Base-by-base conservation (phyloP, 2,113 vertebrate species). In the Aleadryas rufinucha region DNA sequence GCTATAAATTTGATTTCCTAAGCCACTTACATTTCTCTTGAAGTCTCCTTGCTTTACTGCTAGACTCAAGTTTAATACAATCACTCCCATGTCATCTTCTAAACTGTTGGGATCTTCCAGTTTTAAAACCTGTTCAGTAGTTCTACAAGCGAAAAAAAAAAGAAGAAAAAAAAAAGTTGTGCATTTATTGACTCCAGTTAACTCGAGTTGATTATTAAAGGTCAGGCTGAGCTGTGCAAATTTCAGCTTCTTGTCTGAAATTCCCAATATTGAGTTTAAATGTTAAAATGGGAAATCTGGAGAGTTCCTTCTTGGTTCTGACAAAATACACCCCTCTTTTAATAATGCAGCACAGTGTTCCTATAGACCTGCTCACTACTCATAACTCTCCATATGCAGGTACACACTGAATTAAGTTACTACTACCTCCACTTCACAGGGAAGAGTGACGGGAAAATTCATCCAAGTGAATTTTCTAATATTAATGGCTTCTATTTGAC, bases 81-180 rank as follows among this genome's bases (percentile, higher is more conserved):
- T 98, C 65, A 98, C 98, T 47, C 99, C 99, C 99, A 99, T 99
- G 95, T 99, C 98, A 23, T 98, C 96, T 95, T 99, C 99, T 93
- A 99, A 98, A 95, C 99, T 99, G 98, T 99, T 99, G 24, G 98
- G 98, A 95, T 99, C 99, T 93, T 99, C 97, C 57, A 99, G 96
- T 94, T 52, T 97, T 96, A 99, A 97, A 88, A 98, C 95, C 93
- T 97, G 97, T 96, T 99, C 98, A 42, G 97, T 97, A 14, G 98
- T 98, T 96, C 99, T 99, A 93, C 7, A 88, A 77, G 66, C 2
- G 61, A 84, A 37, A 59, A 37, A 57, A 16, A 35, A 24, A 11
- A 74, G 85, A 76, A 53, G 60, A 22, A 7, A 26, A 28, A 52
- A 53, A 83, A 14, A 56, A 21, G 3, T n/a, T 9, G 23, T 69